phyloP scores from a whole-genome alignment of 2,797 vertebrate species.

The Chromis chromis region DNA sequence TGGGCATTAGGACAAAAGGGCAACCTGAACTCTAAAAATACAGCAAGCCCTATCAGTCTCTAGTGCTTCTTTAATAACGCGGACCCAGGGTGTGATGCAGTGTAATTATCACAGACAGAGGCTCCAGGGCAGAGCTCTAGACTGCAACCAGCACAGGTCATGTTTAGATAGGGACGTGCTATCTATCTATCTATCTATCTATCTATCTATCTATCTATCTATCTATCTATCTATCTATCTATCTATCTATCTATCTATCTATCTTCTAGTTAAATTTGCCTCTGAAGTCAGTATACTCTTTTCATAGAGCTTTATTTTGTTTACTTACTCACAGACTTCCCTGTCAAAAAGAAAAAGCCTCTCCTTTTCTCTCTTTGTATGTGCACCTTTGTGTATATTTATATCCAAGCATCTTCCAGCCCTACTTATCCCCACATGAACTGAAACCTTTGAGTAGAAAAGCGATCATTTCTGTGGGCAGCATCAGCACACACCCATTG shows the following conservation, averaged over 20 bases:
- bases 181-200: background rate
- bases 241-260: background rate
- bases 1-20: constrained; percentile 59
- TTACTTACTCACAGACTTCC: constrained; percentile 12
- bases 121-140: constrained; percentile 39
- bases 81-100: constrained; percentile 41
- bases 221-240: background rate
- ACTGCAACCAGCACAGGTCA: constrained; percentile 43
- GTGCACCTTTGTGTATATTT: background rate
- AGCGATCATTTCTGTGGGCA: constrained; percentile 33
- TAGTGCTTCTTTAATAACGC: constrained; percentile 53
- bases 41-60: constrained; percentile 42
- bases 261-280: constrained; percentile 14
- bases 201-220: background rate
- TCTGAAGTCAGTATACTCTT: background rate
- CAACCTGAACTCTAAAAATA: constrained; percentile 68
- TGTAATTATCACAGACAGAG: constrained; percentile 62
- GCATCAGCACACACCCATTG: constrained; percentile 8
- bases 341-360: constrained; percentile 14
- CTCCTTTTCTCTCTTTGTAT: background rate
- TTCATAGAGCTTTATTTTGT: constrained; percentile 15
- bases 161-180: constrained; percentile 26
- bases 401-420: background rate
- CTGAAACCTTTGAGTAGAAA: constrained; percentile 40
- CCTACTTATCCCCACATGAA: constrained; percentile 24